A percentile compares a stretch with the other conserved stretches of the same genome.
Conservation (phyloP, 2,113 vertebrate species). For the Podilymbus podiceps region DNA sequence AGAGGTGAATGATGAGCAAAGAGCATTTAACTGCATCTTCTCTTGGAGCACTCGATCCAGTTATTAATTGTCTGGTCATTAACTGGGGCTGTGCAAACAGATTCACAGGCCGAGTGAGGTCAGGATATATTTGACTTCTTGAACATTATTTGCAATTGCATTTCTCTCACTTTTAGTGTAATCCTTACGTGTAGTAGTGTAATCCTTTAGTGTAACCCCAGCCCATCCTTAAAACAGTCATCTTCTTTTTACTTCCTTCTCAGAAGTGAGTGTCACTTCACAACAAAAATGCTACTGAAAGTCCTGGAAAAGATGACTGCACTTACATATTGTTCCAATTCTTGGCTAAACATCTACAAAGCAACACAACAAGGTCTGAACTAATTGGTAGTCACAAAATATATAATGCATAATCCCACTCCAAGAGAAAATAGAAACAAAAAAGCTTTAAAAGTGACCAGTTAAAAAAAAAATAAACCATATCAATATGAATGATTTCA, state of each 20-base stretch:
- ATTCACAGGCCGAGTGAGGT: background rate
- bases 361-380: background rate
- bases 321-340: background rate
- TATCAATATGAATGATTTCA: background rate
- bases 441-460: background rate
- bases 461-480: background rate
- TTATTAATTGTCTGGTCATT: background rate
- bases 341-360: background rate
- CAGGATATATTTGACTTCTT: background rate
- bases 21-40: background rate
- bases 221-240: background rate
- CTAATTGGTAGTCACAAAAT: rapidly evolving
- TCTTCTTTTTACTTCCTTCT: background rate
- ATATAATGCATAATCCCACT: background rate
- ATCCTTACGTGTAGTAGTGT: background rate
- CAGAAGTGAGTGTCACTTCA: background rate
- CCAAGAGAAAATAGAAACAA: background rate
- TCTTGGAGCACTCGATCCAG: constrained; percentile 1
- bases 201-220: no score
- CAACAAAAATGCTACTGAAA: background rate
- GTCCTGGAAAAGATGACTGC: background rate
- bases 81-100: background rate
- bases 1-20: background rate
- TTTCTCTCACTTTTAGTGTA: background rate
- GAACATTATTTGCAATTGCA: background rate